phyloP scores from a whole-genome alignment of 2,113 vertebrate species.

The Aleadryas rufinucha region DNA sequence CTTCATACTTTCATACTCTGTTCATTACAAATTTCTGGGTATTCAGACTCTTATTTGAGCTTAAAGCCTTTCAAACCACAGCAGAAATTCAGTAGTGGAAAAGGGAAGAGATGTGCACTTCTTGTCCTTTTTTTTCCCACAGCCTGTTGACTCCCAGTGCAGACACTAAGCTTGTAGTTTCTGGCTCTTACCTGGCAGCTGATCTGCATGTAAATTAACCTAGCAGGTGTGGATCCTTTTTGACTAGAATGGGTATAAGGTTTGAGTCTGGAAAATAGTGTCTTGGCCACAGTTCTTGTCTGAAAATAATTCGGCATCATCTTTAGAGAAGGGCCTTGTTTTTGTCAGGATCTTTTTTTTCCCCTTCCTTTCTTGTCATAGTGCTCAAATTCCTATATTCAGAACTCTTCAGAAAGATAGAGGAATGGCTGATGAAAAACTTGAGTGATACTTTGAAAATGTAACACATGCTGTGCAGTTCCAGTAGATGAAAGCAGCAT shows the following conservation, averaged over 20 bases:
- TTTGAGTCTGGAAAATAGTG: background rate
- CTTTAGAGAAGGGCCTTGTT: background rate
- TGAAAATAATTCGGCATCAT: background rate
- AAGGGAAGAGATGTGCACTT: background rate
- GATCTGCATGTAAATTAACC: background rate
- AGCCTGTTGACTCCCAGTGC: background rate
- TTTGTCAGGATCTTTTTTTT: background rate
- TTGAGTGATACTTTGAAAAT: conserved; percentile 9
- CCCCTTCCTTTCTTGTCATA: background rate
- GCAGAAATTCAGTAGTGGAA: background rate
- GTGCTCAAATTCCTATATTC: background rate
- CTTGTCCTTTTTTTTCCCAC: background rate
- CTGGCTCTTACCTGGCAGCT: background rate
- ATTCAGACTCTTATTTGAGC: background rate
- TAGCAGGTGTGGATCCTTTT: background rate
- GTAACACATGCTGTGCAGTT: background rate
- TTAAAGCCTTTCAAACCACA: background rate
- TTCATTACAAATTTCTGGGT: background rate
- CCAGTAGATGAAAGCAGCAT: background rate
- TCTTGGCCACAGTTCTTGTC: background rate
- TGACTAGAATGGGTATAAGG: background rate
- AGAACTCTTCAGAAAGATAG: background rate
- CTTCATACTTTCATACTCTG: background rate
- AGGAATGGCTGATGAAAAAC: background rate
- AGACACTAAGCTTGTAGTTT: background rate